Conservation (phyloP, 2,888 invertebrate species). For the Odiellus spinosus region DNA sequence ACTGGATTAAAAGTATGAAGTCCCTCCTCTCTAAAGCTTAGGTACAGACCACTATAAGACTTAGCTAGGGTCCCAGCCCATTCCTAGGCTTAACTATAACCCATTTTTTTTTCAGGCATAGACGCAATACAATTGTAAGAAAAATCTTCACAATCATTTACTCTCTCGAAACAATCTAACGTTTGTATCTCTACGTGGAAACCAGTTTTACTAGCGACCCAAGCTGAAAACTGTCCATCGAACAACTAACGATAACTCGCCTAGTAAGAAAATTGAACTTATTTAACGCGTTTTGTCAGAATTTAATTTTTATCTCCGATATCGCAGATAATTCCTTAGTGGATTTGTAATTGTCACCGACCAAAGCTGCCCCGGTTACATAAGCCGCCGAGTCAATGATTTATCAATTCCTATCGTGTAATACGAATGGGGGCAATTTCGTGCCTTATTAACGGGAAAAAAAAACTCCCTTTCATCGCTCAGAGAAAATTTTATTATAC, state of each 20-base stretch:
- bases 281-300: too few relatives aligned
- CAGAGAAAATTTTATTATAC: slow-evolving; percentile 14
- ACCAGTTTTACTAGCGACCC: slow-evolving; percentile 17
- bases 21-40: too few relatives aligned
- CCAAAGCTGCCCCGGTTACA: slow-evolving; percentile 41
- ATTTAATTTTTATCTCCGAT: too few relatives aligned
- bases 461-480: slow-evolving; percentile 32
- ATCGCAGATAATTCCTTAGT: slow-evolving; percentile 4
- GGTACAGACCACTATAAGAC: too few relatives aligned
- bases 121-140: slow-evolving; percentile 14
- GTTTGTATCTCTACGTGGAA: slow-evolving; percentile 18
- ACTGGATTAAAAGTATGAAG: too few relatives aligned
- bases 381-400: slow-evolving; percentile 37
- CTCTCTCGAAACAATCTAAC: slow-evolving; percentile 11
- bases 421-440: slow-evolving; percentile 52
- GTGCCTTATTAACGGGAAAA: slow-evolving; percentile 45
- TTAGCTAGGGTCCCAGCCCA: too few relatives aligned
- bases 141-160: slow-evolving; percentile 16
- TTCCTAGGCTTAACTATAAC: too few relatives aligned
- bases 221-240: slow-evolving; percentile 15
- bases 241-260: not conserved
- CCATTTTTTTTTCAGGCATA: slow-evolving; percentile 18
- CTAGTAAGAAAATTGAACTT: too few relatives aligned
- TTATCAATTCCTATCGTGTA: slow-evolving; percentile 45
- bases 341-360: slow-evolving; percentile 43